Conservation (phyloP, 2,888 invertebrate species). For the Caenorhabditis zanzibari region DNA sequence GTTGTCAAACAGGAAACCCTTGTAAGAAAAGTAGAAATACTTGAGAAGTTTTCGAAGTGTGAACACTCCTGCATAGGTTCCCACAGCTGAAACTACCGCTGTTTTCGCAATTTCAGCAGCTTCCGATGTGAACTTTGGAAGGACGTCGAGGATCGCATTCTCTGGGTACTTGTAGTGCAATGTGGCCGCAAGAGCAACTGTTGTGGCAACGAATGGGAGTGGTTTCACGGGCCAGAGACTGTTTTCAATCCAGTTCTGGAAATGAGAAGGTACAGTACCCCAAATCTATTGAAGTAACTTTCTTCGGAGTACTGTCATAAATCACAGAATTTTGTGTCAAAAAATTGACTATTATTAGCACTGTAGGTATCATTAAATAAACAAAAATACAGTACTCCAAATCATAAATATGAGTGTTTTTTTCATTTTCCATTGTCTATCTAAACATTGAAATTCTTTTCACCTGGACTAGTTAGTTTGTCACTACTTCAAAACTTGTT, state of each 20-base stretch:
- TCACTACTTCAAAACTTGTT: slow-evolving; percentile 17
- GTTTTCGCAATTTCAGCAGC: slow-evolving; percentile 46
- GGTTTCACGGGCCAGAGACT: slow-evolving; percentile 72
- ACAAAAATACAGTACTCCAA: neutral
- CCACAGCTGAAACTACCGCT: slow-evolving; percentile 41
- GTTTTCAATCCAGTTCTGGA: slow-evolving; percentile 73
- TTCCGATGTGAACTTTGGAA: slow-evolving; percentile 50
- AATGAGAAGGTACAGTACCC: neutral
- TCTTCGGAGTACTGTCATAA: too few relatives aligned
- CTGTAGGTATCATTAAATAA: neutral
- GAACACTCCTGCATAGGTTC: slow-evolving; percentile 62
- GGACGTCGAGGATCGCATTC: slow-evolving; percentile 47
- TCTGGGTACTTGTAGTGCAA: slow-evolving; percentile 61
- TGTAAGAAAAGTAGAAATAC: slow-evolving; percentile 80
- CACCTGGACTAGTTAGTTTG: neutral
- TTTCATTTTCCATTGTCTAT: neutral
- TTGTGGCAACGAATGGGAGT: slow-evolving; percentile 58
- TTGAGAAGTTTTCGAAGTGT: slow-evolving; percentile 73
- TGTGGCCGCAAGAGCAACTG: slow-evolving; percentile 62
- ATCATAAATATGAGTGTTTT: slow-evolving; percentile 19
- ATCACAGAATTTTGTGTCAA: too few relatives aligned
- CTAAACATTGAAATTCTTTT: slow-evolving; percentile 12
- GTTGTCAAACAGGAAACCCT: slow-evolving; percentile 79
- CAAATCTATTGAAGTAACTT: too few relatives aligned
- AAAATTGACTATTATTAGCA: too few relatives aligned